These are phyloP conservation scores for Netelia melanura DNA, from an alignment of 2,888 invertebrate genomes.

Conservation along the genomic window DNA sequence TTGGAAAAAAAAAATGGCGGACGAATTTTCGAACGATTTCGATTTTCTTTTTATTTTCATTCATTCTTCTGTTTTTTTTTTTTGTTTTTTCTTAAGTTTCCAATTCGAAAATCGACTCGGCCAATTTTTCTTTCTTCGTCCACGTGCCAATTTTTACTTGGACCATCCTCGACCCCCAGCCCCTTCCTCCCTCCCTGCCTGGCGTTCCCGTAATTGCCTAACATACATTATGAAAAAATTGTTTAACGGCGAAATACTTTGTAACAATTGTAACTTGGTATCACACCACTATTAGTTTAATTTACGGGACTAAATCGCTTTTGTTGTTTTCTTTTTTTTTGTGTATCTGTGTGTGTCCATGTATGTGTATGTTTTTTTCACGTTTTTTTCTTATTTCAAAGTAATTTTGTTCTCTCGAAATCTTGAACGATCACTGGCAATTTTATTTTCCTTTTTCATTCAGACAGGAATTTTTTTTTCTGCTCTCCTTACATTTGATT, in stretches of 20 bases:
- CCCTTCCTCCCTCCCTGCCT: conserved; percentile 20
- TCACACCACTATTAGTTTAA: conserved; percentile 66
- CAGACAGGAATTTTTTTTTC: conserved; percentile 29
- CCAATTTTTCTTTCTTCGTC: conserved; percentile 22
- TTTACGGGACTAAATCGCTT: conserved; percentile 65
- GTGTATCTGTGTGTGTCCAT: background rate
- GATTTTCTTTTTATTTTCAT: no score
- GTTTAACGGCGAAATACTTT: conserved; percentile 68
- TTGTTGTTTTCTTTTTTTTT: conserved; percentile 19
- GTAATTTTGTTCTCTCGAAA: background rate
- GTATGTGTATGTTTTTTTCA: background rate
- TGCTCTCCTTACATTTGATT: conserved; percentile 32
- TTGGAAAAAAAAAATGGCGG: no score
- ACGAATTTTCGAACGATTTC: no score
- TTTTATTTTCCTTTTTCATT: background rate
- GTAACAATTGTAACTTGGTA: conserved; percentile 69
- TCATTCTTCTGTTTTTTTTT: background rate
- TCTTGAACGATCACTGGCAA: background rate
- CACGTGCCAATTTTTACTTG: background rate
- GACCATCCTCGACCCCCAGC: conserved; percentile 43
- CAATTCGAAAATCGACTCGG: conserved; percentile 30
- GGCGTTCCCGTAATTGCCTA: conserved; percentile 63
- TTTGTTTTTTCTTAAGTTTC: background rate
- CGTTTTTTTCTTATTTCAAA: no score
- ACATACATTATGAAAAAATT: conserved; percentile 69